A percentile compares a stretch with the other conserved stretches of the same genome.
Conservation (phyloP, 2,113 vertebrate species). For the Amphiprion percula region DNA sequence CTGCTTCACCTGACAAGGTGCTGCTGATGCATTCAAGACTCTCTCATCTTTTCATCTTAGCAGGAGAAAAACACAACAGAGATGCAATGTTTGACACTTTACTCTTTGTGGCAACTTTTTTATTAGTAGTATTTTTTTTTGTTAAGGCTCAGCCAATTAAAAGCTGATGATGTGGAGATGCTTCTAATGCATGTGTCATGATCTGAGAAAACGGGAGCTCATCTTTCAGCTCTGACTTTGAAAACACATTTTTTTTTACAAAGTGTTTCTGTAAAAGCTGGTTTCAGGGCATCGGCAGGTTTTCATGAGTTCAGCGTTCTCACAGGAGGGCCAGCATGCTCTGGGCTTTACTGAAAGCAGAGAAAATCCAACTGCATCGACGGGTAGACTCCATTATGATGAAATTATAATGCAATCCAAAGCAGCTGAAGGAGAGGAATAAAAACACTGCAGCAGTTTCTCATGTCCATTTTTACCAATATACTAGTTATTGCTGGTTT, state of each 20-base stretch:
- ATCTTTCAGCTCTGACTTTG: constrained; percentile 22
- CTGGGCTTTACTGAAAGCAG: neutral
- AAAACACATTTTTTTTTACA: constrained; percentile 12
- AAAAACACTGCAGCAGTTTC: neutral
- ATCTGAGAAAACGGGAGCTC: constrained; percentile 45
- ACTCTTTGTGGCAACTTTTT: constrained; percentile 1
- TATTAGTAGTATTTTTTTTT: neutral
- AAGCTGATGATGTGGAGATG: constrained; percentile 28
- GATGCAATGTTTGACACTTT: constrained; percentile 39
- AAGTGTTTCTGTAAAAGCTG: constrained; percentile 15
- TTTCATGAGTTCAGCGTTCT: constrained; percentile 10
- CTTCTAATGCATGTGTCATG: neutral
- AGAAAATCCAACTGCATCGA: constrained; percentile 9
- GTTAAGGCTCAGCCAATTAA: constrained; percentile 49
- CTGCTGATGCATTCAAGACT: constrained; percentile 8
- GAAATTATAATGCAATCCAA: constrained; percentile 47
- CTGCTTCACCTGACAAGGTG: constrained; percentile 36
- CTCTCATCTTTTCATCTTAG: constrained; percentile 25
- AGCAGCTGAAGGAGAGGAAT: neutral
- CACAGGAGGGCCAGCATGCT: neutral
- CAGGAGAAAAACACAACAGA: constrained; percentile 3
- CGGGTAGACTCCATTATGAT: constrained; percentile 34
- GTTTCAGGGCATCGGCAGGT: constrained; percentile 16
- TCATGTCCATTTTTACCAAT: neutral
- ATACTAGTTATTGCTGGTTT: neutral